Conservation (phyloP, 2,797 vertebrate genomes). For the Centroberyx gerrardi region DNA sequence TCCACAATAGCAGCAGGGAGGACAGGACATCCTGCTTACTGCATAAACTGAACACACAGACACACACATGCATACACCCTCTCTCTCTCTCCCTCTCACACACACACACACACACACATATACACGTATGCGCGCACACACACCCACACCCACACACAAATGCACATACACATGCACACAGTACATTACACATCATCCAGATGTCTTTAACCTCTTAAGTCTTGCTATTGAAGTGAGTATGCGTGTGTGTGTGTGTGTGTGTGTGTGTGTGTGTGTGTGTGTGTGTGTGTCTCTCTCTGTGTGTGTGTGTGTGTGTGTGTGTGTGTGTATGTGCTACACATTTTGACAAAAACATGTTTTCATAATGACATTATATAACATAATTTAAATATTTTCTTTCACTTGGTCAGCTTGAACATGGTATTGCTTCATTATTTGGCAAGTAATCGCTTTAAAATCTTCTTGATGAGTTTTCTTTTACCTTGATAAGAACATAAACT, state of each 20-base stretch:
- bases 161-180: not conserved
- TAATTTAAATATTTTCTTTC: not conserved
- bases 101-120: slow-evolving; percentile 16
- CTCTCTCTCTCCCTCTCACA: not conserved
- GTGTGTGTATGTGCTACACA: not conserved
- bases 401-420: not conserved
- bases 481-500: too few species aligned
- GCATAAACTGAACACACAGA: slow-evolving; percentile 42
- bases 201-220: slow-evolving; percentile 38
- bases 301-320: too few species aligned
- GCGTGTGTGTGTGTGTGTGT: too few species aligned
- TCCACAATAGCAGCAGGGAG: slow-evolving; percentile 78
- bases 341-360: slow-evolving; percentile 36
- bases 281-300: too few species aligned
- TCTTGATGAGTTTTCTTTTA: too few species aligned
- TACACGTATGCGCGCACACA: slow-evolving; percentile 6
- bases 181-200: slow-evolving; percentile 13
- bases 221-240: slow-evolving; percentile 24
- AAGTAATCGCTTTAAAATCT: too few species aligned
- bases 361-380: slow-evolving; percentile 41
- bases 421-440: not conserved
- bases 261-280: too few species aligned
- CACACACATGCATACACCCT: slow-evolving; percentile 2
- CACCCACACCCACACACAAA: not conserved
- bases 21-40: slow-evolving; percentile 84